phyloP scores from a whole-genome alignment of 2,888 invertebrate genomes.

The Poecilobothrus nobilitatus region DNA sequence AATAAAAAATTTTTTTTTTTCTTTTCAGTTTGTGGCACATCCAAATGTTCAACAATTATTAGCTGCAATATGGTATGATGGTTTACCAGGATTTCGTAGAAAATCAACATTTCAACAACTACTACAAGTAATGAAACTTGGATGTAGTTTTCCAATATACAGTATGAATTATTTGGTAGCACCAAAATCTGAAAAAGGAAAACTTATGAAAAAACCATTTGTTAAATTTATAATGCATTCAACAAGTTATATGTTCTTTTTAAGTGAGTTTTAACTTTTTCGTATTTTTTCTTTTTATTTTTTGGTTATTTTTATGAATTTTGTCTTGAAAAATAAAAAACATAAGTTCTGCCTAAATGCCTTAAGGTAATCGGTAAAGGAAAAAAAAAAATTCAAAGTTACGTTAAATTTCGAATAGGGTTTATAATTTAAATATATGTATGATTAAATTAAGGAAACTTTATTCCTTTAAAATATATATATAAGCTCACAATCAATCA shows the following conservation, averaged over 20 bases:
- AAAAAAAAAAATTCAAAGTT: no score
- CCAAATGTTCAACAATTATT: conserved; percentile 94
- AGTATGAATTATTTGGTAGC: conserved; percentile 86
- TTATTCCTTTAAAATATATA: no score
- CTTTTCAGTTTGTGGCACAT: conserved; percentile 86
- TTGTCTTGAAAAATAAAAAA: no score
- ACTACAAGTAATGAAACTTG: conserved; percentile 75
- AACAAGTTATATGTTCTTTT: conserved; percentile 88
- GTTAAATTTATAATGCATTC: conserved; percentile 98
- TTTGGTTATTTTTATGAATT: background rate
- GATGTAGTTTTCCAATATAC: conserved; percentile 87
- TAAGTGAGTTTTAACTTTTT: conserved; percentile 62
- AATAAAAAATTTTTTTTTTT: no score
- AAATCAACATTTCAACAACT: conserved; percentile 83
- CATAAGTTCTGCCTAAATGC: no score
- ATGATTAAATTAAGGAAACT: no score
- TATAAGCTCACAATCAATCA: no score
- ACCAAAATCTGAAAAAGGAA: conserved; percentile 78
- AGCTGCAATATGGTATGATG: conserved; percentile 97
- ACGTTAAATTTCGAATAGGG: no score
- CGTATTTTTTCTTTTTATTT: background rate
- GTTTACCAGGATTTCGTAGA: conserved; percentile 89
- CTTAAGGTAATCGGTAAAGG: no score
- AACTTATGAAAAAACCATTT: conserved; percentile 94
- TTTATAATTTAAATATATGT: no score